These are phyloP conservation scores for Monodelphis domestica DNA, from an alignment of 2,797 vertebrate genomes.

Conservation along the genomic window DNA sequence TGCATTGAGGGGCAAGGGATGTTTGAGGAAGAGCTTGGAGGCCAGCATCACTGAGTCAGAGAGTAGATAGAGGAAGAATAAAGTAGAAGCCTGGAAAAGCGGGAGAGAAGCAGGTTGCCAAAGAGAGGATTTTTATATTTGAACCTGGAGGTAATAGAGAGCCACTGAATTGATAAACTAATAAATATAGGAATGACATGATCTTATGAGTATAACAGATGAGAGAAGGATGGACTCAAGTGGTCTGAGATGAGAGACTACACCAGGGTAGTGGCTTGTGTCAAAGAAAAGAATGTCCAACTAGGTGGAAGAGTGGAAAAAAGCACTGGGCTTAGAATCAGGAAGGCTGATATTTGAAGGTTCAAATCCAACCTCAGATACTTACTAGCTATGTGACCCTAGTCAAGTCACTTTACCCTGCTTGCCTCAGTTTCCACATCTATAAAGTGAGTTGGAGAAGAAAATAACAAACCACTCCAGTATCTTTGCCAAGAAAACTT, in stretches of 20 bases:
- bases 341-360: too few relatives aligned
- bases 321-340: too few relatives aligned
- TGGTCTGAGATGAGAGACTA: background rate
- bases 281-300: background rate
- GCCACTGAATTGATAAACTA: background rate
- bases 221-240: background rate
- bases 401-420: too few relatives aligned
- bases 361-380: too few relatives aligned
- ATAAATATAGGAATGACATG: background rate
- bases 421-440: too few relatives aligned
- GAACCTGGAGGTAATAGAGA: background rate
- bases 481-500: too few relatives aligned
- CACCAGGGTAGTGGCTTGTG: too few relatives aligned
- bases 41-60: background rate
- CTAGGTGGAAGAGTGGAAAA: too few relatives aligned
- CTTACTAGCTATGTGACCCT: too few relatives aligned
- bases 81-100: background rate
- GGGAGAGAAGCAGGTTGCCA: background rate
- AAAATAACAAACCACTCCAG: too few relatives aligned
- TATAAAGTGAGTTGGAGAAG: too few relatives aligned
- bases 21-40: background rate
- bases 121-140: background rate
- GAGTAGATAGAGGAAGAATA: background rate
- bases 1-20: background rate
- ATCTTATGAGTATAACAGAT: background rate